phyloP scores from a whole-genome alignment of 2,888 invertebrate species.

The Drosophila meridionalis region DNA sequence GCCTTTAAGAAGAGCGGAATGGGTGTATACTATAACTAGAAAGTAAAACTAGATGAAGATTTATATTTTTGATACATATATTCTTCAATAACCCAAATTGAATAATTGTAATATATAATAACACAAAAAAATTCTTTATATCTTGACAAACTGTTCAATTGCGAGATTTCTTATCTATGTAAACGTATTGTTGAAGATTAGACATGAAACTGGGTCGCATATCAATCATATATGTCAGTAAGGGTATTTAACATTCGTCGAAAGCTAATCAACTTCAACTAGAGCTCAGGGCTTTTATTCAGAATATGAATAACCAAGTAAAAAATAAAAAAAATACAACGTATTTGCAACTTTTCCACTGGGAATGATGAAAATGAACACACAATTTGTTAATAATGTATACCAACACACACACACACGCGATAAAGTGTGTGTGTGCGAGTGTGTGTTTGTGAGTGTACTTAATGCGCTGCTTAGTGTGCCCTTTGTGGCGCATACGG shows the following conservation, averaged over 20 bases:
- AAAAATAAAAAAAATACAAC: constrained; percentile 33
- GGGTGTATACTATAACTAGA: not conserved
- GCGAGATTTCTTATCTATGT: not conserved
- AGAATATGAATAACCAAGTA: not conserved
- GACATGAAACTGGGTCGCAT: not conserved
- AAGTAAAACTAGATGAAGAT: not conserved
- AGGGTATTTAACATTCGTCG: constrained; percentile 5
- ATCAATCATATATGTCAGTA: not conserved
- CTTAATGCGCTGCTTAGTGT: constrained; percentile 31
- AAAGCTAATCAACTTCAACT: not conserved
- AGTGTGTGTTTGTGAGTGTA: constrained; percentile 14
- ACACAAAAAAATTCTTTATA: not conserved
- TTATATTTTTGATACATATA: not conserved
- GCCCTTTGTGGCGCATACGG: constrained; percentile 52
- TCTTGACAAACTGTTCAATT: not conserved
- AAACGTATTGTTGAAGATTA: not conserved
- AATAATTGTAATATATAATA: not conserved
- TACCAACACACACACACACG: not conserved
- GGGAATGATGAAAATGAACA: constrained; percentile 42
- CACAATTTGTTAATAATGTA: constrained; percentile 57
- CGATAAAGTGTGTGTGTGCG: constrained; percentile 1
- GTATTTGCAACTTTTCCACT: constrained; percentile 46
- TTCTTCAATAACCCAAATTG: too few species aligned
- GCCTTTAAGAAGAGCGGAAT: not conserved
- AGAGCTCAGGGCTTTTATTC: not conserved